Conservation (phyloP, 92 coral and sea anemone genomes). For the Palythoa caribaeorum region DNA sequence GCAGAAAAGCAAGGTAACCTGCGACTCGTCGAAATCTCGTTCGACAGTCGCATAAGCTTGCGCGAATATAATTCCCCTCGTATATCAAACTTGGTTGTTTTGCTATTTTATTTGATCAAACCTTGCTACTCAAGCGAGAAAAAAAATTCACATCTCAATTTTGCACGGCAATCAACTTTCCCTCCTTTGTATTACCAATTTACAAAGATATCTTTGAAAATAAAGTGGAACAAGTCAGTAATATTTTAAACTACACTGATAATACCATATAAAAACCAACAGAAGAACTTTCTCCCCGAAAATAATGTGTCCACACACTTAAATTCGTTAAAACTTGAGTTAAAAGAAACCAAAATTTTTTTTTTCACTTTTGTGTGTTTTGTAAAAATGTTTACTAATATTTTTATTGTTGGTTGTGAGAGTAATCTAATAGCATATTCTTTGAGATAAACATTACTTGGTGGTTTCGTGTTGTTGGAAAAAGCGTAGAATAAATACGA, state of each 20-base stretch:
- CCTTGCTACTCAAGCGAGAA: neutral
- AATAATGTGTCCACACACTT: neutral
- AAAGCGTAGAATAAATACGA: neutral
- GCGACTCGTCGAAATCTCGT: neutral
- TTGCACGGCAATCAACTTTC: neutral
- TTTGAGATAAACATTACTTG: neutral
- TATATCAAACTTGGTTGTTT: no score
- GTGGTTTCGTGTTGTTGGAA: neutral
- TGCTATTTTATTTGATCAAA: neutral
- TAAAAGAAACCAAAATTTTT: neutral
- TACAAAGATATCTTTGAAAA: neutral
- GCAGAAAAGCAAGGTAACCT: neutral
- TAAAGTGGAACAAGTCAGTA: no score
- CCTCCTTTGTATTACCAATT: neutral
- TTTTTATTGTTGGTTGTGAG: constrained; percentile 20
- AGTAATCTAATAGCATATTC: constrained; percentile 19
- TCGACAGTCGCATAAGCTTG: neutral
- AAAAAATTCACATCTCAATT: neutral
- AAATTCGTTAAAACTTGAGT: neutral
- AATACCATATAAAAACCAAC: neutral
- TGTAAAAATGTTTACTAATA: constrained; percentile 20
- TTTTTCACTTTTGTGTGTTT: neutral
- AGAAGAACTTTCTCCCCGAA: neutral
- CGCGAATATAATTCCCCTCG: no score
- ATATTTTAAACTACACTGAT: no score